Evolutionary conservation across 1,140 invertebrate genomes (phyloP), one percentile per base, ranked within the genome.

Genomic region (Heliconius nattereri): DNA sequence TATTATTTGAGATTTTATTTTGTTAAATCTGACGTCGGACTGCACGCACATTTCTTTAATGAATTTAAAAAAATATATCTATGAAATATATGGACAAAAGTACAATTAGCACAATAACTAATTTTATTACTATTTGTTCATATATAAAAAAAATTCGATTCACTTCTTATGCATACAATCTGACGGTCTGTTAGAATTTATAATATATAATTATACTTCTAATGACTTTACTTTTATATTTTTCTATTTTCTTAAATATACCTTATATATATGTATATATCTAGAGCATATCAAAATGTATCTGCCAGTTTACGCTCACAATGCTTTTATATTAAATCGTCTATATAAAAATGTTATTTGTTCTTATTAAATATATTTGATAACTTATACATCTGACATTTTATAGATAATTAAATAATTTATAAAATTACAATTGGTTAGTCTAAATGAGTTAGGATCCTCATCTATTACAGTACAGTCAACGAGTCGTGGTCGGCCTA

Each of bases 1-100:
- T 40, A 54, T 40, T 81, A 73, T 29, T 57, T 52, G 45, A 71
- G 40, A 60, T 80, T 71, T 76, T 80, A 72, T 75, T 71, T 73
- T 11, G 29, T 73, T 80, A 60, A 11, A 66, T 23, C 60, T 66
- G 9, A 66, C 60, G 60, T 66, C 60, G 11, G 23, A 29, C 11
- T 66, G 60, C 11, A 26, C 23, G 23, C 23, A 26, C 40, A 45
- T 45, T 45, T 45, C 40, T 66, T 66, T 66, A 23, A 66, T 13
- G 23, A 66, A 29, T 29, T 23, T 20, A 1, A 3, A 23, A 57
- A n/a, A 57, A 57, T 2, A 11, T 8, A n/a, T 9, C n/a, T n/a
- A 23, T 9, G 7, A 57, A 66, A 13, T 23, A 66, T 66, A 66
- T 26, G 23, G 11, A 66, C n/a, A 66, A 66, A 11, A 26, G 57